Evolutionary conservation across 2,888 invertebrate genomes (phyloP), one percentile per base, ranked within the genome.

Genomic region (Xestobium rufovillosum): DNA sequence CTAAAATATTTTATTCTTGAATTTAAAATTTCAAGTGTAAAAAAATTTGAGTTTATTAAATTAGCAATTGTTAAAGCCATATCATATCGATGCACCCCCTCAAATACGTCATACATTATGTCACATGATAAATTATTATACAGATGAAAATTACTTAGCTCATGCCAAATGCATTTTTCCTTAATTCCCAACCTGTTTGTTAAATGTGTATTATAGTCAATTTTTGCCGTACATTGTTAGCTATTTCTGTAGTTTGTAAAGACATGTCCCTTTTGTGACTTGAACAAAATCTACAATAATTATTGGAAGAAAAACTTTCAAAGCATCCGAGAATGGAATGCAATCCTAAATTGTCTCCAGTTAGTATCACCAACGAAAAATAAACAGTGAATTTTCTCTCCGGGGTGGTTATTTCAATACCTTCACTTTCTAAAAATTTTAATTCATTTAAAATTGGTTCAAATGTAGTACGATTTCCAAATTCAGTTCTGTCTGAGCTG

Each of bases 1-100:
- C 31, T 26, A 14, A 42, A 42, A 26, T 36, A 36, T 36, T 39
- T 39, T 9, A 42, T 42, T 11, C 42, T 23, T 3, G 9, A 26
- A 30, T 42, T 38, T 16, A 38, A 26, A 14, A 8, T 26, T 14
- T 26, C n/a, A 14, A 27, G 26, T 4, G 10, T 4, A 26, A 37
- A 37, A 30, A 8, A 38, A 26, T 34, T 29, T 16, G 16, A 26
- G 16, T 13, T 10, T 25, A 36, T 39, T 14, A 36, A 31, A 10
- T 31, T 14, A 1, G 32, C 11, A 11, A 41, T 27, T 19, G 38
- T 35, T 27, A 8, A 34, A 10, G 10, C 34, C 3, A 41, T 26
- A 11, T 38, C 35, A 27, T 41, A 35, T 11, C 38, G 14, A 15
- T 31, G 34, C 9, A 41, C 27, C 3, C 38, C 41, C 26, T 41